Evolutionary conservation across 1,140 invertebrate species (phyloP), one percentile per base, ranked within the genome.

Genomic region (Neodiprion lecontei): DNA sequence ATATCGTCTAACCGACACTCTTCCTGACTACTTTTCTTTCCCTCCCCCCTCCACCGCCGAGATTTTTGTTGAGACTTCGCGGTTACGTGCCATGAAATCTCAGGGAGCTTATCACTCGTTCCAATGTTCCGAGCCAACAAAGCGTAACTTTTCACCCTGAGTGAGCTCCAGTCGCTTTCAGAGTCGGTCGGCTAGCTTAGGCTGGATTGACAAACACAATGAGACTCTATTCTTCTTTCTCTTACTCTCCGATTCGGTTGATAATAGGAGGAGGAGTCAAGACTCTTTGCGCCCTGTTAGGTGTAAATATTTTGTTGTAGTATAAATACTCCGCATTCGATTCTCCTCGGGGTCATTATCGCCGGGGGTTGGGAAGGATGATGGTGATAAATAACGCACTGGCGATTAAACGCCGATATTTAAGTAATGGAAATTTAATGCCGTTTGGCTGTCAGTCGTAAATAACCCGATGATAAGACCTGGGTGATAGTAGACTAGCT

Each of bases 341-440:
- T 40, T 40, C 28, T 40, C 28, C 28, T 40, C 28, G 28, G 28
- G 28, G 28, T 40, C 28, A 40, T 40, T 40, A 40, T 40, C 28
- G 28, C 28, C 28, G 28, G 28, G 28, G 28, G 28, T 40, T 40
- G 28, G 28, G 28, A 40, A 40, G 1, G 28, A 1, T 40, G 28
- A 40, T 40, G 28, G 53, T 61, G n/a, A 61, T 61, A 61, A 61
- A 61, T 61, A 61, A 61, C 53, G 4, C 11, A 61, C 11, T 61
- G 5, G 53, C 53, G 53, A 61, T 61, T 61, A 61, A 61, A 12
- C n/a, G 53, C 53, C 53, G 53, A 61, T 61, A 61, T 61, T 61
- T 61, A 61, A 61, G 53, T 61, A 61, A 61, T 61, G 53, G 53
- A 61, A 61, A 61, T 61, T 61, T 61, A 61, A 61, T 61, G 53